A percentile compares a stretch with the other conserved stretches of the same genome.
Evolutionary conservation across 2,113 vertebrate genomes (phyloP).

Genomic region (Pseudorectes ferrugineus): DNA sequence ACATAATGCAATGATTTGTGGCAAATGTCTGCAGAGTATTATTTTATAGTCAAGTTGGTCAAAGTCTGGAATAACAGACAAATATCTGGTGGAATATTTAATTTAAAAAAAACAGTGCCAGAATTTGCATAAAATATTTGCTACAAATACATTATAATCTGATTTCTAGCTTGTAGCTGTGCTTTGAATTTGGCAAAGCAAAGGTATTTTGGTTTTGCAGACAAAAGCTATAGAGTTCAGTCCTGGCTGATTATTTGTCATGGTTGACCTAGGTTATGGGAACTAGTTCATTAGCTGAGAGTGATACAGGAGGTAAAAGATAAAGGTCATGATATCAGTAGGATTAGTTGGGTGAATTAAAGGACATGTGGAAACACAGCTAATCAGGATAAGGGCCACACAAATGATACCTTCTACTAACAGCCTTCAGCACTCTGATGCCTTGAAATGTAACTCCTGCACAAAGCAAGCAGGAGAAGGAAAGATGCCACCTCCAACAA

Average conservation of each 20-base stretch:
- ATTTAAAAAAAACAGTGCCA: neutral
- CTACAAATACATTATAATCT: neutral
- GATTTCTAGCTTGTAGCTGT: neutral
- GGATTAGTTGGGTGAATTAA: constrained; percentile 41
- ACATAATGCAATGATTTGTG: neutral
- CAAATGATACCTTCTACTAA: neutral
- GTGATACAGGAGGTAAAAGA: constrained; percentile 35
- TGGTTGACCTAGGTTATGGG: constrained; percentile 15
- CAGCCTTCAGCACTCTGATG: neutral
- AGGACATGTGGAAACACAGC: neutral
- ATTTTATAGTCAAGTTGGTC: neutral
- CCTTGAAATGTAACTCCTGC: neutral
- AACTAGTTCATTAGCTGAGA: constrained; percentile 18
- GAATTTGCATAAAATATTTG: constrained; percentile 1
- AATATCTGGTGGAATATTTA: neutral
- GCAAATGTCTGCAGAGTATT: neutral
- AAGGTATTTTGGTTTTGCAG: neutral
- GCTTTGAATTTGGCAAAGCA: constrained; percentile 10
- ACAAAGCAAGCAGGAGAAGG: neutral
- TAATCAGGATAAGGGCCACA: constrained; percentile 1
- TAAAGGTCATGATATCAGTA: neutral
- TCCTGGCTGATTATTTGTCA: neutral
- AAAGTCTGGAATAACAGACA: neutral
- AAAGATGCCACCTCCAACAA: neutral
- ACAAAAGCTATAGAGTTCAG: neutral